These are phyloP conservation scores for Iselma pallidipennis DNA, from an alignment of 2,888 invertebrate species.

Conservation along the genomic window DNA sequence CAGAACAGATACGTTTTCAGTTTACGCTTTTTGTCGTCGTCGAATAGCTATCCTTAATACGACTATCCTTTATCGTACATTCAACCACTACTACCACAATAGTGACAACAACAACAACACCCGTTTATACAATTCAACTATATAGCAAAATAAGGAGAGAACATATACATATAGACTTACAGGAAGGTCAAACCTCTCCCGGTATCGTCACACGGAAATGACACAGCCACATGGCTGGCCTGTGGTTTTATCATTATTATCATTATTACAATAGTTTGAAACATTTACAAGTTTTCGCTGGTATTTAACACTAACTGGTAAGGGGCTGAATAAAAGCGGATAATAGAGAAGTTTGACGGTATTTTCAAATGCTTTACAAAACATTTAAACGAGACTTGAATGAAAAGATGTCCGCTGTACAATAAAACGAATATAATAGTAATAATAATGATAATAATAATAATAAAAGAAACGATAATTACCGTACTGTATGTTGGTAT, in stretches of 20 bases:
- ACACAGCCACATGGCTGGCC: background rate
- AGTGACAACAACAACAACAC: background rate
- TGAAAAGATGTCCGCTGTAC: too few relatives aligned
- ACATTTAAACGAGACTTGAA: background rate
- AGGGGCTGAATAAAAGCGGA: background rate
- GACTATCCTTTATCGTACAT: background rate
- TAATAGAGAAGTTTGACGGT: background rate
- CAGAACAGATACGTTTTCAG: background rate
- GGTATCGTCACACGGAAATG: background rate
- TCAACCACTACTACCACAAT: background rate
- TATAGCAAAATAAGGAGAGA: background rate
- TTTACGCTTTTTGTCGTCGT: background rate
- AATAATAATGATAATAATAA: background rate
- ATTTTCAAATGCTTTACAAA: background rate
- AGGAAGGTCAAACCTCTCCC: background rate
- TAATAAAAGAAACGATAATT: background rate
- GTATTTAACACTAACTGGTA: background rate
- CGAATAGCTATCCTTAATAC: background rate
- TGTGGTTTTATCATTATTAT: constrained; percentile 1
- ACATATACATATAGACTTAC: too few relatives aligned
- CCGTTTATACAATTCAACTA: background rate
- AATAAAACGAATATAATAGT: background rate
- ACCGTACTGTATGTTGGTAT: background rate
- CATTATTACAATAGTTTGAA: background rate
- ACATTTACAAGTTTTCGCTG: background rate